Evolutionary conservation across 2,888 invertebrate species (phyloP).

Genomic region (Dynastes tityus): DNA sequence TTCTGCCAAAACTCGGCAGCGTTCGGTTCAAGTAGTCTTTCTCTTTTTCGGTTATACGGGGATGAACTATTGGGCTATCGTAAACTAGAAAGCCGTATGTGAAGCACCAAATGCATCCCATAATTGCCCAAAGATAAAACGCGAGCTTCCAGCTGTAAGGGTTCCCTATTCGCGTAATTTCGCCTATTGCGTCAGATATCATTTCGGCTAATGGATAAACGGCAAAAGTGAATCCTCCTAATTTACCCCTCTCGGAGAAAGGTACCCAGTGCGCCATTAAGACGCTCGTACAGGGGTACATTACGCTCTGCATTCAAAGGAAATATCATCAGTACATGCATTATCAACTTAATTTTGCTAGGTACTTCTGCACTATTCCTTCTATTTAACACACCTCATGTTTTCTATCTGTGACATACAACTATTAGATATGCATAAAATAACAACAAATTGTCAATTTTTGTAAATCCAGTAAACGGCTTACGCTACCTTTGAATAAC

Average conservation of each 20-base stretch:
- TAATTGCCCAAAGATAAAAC: conserved; percentile 74
- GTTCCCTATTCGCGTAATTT: neutral
- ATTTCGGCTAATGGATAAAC: conserved; percentile 71
- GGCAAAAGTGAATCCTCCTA: conserved; percentile 76
- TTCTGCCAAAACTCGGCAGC: neutral
- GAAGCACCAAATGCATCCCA: conserved; percentile 73
- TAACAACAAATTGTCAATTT: neutral
- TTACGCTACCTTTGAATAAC: neutral
- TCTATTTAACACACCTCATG: too few relatives aligned
- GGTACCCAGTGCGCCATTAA: conserved; percentile 77
- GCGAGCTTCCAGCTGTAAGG: conserved; percentile 71
- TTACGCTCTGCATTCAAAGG: conserved; percentile 71
- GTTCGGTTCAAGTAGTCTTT: conserved; percentile 72
- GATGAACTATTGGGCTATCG: conserved; percentile 78
- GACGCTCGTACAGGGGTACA: conserved; percentile 76
- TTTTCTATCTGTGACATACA: too few relatives aligned
- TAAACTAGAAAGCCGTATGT: conserved; percentile 68
- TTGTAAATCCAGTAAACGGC: too few relatives aligned
- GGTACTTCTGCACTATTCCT: too few relatives aligned
- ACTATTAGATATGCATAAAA: too few relatives aligned
- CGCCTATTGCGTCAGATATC: conserved; percentile 10
- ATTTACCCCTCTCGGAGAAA: conserved; percentile 73
- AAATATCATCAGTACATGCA: neutral
- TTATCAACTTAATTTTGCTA: too few relatives aligned
- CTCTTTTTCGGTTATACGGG: conserved; percentile 82